These are phyloP conservation scores for Agrilus cyanescens DNA, from an alignment of 2,888 invertebrate genomes.

Conservation along the genomic window DNA sequence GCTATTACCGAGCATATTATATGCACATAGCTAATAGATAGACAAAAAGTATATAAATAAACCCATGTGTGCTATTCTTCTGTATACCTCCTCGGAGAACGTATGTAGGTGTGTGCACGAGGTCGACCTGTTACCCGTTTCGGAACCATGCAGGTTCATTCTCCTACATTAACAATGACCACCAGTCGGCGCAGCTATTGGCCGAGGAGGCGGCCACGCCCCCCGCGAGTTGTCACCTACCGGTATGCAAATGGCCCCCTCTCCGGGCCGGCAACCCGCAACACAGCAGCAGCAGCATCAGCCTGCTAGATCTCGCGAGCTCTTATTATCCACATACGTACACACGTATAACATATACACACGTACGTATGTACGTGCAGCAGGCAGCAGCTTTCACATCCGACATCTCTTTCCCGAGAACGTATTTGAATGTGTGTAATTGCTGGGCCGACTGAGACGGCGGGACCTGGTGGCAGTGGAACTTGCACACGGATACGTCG, in stretches of 20 bases:
- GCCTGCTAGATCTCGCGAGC: background rate
- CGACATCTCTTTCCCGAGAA: background rate
- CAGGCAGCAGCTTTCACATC: background rate
- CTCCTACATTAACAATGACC: slow-evolving; percentile 29
- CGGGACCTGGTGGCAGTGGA: too few species aligned
- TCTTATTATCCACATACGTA: background rate
- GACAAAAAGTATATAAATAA: too few species aligned
- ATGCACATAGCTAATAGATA: too few species aligned
- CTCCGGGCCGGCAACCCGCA: slow-evolving; percentile 21
- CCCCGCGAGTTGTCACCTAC: slow-evolving; percentile 38
- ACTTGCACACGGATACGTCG: too few species aligned
- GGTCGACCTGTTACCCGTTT: slow-evolving; percentile 23
- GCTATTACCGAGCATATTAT: too few species aligned
- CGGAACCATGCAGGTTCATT: slow-evolving; percentile 35
- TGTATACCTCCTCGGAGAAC: background rate
- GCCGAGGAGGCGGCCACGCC: slow-evolving; percentile 29
- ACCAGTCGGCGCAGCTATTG: slow-evolving; percentile 28
- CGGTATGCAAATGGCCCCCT: slow-evolving; percentile 39
- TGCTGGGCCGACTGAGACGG: too few species aligned
- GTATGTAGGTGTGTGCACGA: slow-evolving; percentile 25
- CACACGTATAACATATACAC: background rate
- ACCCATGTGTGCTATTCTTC: too few species aligned
- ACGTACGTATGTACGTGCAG: background rate
- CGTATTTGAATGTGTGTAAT: too few species aligned
- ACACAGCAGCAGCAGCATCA: slow-evolving; percentile 9